Conservation (phyloP, 2,888 invertebrate genomes). For the Cephonodes hylas region DNA sequence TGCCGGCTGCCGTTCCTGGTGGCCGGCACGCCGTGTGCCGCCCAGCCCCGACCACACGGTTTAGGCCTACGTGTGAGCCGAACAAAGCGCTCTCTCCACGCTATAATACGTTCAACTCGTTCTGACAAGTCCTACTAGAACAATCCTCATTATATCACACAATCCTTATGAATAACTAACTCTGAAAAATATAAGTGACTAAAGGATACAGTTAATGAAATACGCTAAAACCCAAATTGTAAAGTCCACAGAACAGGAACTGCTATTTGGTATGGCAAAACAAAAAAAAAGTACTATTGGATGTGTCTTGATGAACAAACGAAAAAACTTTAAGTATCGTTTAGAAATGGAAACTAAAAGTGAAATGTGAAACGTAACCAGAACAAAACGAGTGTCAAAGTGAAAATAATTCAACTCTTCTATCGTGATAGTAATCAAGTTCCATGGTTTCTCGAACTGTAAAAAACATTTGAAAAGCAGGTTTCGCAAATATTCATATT, state of each 20-base stretch:
- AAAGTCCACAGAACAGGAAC: neutral
- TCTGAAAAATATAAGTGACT: neutral
- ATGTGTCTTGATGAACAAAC: too few relatives aligned
- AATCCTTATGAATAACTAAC: neutral
- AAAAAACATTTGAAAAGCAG: neutral
- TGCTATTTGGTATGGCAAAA: neutral
- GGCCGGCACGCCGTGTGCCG: constrained; percentile 10
- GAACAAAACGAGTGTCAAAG: too few relatives aligned
- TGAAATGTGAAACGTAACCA: too few relatives aligned
- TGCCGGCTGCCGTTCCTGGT: constrained; percentile 5
- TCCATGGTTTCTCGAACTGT: too few relatives aligned
- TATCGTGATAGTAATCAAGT: too few relatives aligned
- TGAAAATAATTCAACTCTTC: too few relatives aligned
- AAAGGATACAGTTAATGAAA: neutral
- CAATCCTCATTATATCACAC: neutral
- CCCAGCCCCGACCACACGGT: constrained; percentile 18
- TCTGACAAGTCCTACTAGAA: neutral
- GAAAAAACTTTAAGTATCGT: too few relatives aligned
- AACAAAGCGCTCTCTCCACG: neutral
- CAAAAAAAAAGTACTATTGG: neutral
- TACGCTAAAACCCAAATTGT: neutral
- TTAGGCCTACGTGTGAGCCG: constrained; percentile 8
- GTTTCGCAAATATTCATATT: neutral
- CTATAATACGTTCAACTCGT: neutral
- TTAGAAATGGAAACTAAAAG: too few relatives aligned